A percentile compares a stretch with the other conserved stretches of the same genome.
phyloP scores from a whole-genome alignment of 1,140 invertebrate species.

The Conus ventricosus region DNA sequence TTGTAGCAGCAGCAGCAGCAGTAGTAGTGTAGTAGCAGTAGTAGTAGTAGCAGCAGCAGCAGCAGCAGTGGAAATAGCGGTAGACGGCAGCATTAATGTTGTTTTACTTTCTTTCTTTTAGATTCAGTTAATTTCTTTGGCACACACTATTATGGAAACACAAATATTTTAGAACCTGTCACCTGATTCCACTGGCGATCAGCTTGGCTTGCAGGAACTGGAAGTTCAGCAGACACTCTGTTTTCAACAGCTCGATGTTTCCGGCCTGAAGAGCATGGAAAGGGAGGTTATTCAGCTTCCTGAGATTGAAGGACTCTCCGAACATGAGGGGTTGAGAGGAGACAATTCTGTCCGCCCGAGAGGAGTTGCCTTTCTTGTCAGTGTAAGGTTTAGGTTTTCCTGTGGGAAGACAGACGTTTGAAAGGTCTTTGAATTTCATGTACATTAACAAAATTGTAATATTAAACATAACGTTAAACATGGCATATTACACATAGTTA shows the following conservation, averaged over 20 bases:
- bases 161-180: too few relatives aligned
- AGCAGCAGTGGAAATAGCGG: too few relatives aligned
- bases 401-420: conserved; percentile 31
- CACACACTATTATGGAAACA: too few relatives aligned
- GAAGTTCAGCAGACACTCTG: conserved; percentile 96
- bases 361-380: conserved; percentile 46
- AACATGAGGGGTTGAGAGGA: conserved; percentile 57
- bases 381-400: conserved; percentile 57
- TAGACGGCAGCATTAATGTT: too few relatives aligned
- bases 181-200: conserved; percentile 52
- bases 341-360: conserved; percentile 52
- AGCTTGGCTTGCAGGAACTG: conserved; percentile 97
- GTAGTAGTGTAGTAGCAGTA: too few relatives aligned
- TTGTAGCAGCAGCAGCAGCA: too few relatives aligned
- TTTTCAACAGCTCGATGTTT: conserved; percentile 91
- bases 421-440: background rate
- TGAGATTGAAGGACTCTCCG: conserved; percentile 80
- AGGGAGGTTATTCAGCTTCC: conserved; percentile 87
- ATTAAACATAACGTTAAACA: too few relatives aligned
- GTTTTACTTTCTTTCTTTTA: too few relatives aligned
- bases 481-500: too few relatives aligned
- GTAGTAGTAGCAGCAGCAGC: too few relatives aligned
- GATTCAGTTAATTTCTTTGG: too few relatives aligned
- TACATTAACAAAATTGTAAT: too few relatives aligned
- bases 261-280: conserved; percentile 85